Evolutionary conservation across 2,888 invertebrate species (phyloP).

Genomic region (Cephus pygmeus): DNA sequence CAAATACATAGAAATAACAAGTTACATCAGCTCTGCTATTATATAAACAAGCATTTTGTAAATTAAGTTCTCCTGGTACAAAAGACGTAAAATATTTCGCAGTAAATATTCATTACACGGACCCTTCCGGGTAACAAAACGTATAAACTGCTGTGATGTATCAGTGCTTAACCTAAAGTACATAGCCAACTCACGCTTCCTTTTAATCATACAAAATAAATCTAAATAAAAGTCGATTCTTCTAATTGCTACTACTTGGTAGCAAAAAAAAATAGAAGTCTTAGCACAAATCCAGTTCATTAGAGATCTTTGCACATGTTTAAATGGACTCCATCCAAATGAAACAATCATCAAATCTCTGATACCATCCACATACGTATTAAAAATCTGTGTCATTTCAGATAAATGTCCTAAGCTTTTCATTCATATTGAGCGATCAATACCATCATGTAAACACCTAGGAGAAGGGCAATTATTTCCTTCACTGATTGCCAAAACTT

Average conservation of each 20-base stretch:
- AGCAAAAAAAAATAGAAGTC: neutral
- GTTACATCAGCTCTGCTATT: neutral
- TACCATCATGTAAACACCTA: constrained; percentile 96
- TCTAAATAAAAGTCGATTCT: neutral
- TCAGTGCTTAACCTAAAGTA: neutral
- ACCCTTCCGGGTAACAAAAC: neutral
- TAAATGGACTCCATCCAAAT: neutral
- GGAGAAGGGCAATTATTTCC: constrained; percentile 88
- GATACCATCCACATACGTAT: neutral
- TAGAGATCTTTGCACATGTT: neutral
- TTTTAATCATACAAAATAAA: neutral
- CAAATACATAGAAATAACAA: neutral
- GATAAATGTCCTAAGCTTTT: constrained; percentile 27
- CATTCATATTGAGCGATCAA: constrained; percentile 86
- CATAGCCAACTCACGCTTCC: neutral
- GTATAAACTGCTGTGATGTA: neutral
- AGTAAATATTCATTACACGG: neutral
- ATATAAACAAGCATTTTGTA: neutral
- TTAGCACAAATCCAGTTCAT: neutral
- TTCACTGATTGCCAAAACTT: constrained; percentile 89
- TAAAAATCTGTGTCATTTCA: neutral
- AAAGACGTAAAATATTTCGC: neutral
- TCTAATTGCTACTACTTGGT: neutral
- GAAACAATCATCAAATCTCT: neutral
- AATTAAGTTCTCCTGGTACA: neutral